These are phyloP conservation scores for Meghimatium bilineatum DNA, from an alignment of 2,888 invertebrate genomes.

Conservation along the genomic window DNA sequence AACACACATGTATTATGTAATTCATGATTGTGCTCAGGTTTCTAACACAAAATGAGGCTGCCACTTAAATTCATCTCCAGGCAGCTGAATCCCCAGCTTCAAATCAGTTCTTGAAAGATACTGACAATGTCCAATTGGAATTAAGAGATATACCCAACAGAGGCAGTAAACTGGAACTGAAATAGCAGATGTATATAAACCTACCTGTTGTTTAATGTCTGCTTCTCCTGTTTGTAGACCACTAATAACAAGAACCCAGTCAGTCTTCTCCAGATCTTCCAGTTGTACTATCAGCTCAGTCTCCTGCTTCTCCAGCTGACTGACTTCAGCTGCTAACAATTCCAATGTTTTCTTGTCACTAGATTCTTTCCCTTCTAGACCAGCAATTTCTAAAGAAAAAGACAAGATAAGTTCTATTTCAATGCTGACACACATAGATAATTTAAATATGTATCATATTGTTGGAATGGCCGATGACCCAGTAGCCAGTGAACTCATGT, in stretches of 20 bases:
- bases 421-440: background rate
- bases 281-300: constrained; percentile 61
- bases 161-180: constrained; percentile 1
- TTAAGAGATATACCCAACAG: too few relatives aligned
- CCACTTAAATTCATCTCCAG: too few relatives aligned
- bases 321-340: constrained; percentile 56
- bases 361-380: constrained; percentile 80
- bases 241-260: constrained; percentile 69
- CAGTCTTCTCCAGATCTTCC: constrained; percentile 66
- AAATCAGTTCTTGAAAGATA: too few relatives aligned
- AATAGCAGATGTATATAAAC: background rate
- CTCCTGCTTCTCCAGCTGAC: constrained; percentile 57
- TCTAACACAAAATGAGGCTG: too few relatives aligned
- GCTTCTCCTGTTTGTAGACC: constrained; percentile 88
- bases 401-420: background rate
- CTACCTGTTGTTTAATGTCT: constrained; percentile 85
- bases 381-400: constrained; percentile 54
- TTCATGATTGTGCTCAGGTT: too few relatives aligned
- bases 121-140: too few relatives aligned
- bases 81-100: too few relatives aligned
- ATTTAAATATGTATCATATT: too few relatives aligned
- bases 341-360: constrained; percentile 81
- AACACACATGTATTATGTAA: too few relatives aligned
- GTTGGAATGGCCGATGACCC: too few relatives aligned
- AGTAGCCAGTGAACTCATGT: too few relatives aligned